Conservation (phyloP, 2,797 vertebrate genomes). For the Hemitrygon akajei region DNA sequence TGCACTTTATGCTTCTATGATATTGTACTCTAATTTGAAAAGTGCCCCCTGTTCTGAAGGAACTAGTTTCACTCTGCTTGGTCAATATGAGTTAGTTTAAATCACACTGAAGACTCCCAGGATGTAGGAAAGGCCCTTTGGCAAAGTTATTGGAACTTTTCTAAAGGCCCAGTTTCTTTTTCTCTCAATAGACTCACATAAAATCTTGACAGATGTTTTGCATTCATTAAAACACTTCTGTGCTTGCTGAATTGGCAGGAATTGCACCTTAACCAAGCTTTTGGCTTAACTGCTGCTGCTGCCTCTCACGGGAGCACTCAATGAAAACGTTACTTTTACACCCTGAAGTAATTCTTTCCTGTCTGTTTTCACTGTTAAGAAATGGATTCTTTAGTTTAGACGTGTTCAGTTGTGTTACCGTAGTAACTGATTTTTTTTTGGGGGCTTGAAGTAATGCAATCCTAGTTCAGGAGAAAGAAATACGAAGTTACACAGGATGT, state of each 20-base stretch:
- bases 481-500: background rate
- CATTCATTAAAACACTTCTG: slow-evolving; percentile 32
- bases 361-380: slow-evolving; percentile 22
- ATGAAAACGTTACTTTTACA: slow-evolving; percentile 27
- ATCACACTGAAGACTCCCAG: background rate
- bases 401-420: slow-evolving; percentile 19
- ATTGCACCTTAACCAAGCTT: slow-evolving; percentile 6
- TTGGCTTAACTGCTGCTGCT: slow-evolving; percentile 20
- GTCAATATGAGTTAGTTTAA: background rate
- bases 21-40: background rate
- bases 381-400: slow-evolving; percentile 13
- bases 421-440: slow-evolving; percentile 9
- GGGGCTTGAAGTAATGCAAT: background rate
- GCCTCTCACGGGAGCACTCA: background rate
- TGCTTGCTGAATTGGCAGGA: slow-evolving; percentile 17
- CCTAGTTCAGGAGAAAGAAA: background rate
- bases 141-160: slow-evolving; percentile 24
- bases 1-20: no score
- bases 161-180: background rate
- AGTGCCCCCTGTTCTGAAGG: background rate
- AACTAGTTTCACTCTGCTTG: background rate
- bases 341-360: slow-evolving; percentile 31
- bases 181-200: background rate
- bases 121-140: slow-evolving; percentile 5
- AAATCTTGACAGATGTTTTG: slow-evolving; percentile 32